Evolutionary conservation across 2,888 invertebrate species (phyloP).

Genomic region (Caenorhabditis angaria): DNA sequence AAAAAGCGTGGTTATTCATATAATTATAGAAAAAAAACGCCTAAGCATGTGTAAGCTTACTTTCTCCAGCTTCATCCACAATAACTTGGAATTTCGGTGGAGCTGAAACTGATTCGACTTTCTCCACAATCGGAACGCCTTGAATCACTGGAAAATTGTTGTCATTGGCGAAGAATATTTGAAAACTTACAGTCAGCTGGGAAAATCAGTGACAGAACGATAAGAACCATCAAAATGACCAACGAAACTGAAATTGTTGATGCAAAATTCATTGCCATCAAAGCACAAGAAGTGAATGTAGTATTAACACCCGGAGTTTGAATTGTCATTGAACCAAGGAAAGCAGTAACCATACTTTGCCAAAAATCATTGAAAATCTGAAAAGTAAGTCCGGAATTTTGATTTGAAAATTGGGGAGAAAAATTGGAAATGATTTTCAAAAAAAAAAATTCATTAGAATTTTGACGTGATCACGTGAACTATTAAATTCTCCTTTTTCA

Average conservation of each 20-base stretch:
- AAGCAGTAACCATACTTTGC: slow-evolving; percentile 59
- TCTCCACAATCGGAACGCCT: slow-evolving; percentile 19
- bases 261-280: slow-evolving; percentile 34
- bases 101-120: slow-evolving; percentile 28
- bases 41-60: slow-evolving; percentile 41
- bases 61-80: slow-evolving; percentile 57
- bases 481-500: too few species aligned
- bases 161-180: background rate
- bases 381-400: slow-evolving; percentile 4
- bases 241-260: slow-evolving; percentile 52
- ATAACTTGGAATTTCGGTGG: slow-evolving; percentile 54
- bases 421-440: too few species aligned
- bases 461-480: too few species aligned
- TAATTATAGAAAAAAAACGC: background rate
- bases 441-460: too few species aligned
- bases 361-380: slow-evolving; percentile 59
- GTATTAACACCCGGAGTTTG: slow-evolving; percentile 45
- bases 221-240: slow-evolving; percentile 48
- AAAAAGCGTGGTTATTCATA: slow-evolving; percentile 7
- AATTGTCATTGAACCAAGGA: slow-evolving; percentile 60
- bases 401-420: too few species aligned
- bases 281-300: slow-evolving; percentile 22
- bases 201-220: slow-evolving; percentile 48
- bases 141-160: background rate
- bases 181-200: slow-evolving; percentile 34